These are phyloP conservation scores for Sebastes nivosus DNA, from an alignment of 2,797 vertebrate species.

Conservation along the genomic window DNA sequence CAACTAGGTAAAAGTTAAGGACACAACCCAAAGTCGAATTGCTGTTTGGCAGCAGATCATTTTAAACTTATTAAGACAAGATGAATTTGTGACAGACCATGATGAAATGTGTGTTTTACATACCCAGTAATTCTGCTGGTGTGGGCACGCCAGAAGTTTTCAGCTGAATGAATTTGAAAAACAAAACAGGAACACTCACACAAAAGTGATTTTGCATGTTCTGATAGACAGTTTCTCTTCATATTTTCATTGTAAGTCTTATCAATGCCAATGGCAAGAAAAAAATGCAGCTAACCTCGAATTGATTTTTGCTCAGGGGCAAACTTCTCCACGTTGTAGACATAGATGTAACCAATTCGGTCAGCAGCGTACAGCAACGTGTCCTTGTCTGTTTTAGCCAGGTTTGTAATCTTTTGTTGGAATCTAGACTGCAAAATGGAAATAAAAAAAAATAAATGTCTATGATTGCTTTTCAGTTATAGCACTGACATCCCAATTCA, in stretches of 20 bases:
- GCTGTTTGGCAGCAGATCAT: neutral
- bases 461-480: neutral
- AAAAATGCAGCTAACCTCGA: conserved; percentile 25
- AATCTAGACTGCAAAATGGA: conserved; percentile 65
- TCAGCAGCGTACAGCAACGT: conserved; percentile 66
- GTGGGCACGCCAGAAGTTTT: conserved; percentile 78
- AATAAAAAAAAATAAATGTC: neutral
- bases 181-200: neutral
- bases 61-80: neutral
- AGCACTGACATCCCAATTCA: neutral
- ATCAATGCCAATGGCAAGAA: neutral
- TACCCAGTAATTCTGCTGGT: conserved; percentile 72
- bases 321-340: conserved; percentile 70
- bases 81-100: neutral
- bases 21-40: neutral
- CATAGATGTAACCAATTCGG: conserved; percentile 64
- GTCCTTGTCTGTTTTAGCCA: conserved; percentile 64
- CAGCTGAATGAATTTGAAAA: conserved; percentile 54
- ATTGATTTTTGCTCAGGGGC: conserved; percentile 56
- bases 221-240: neutral
- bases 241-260: neutral
- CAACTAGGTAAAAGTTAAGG: conserved; percentile 6
- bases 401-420: conserved; percentile 74
- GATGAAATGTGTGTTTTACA: conserved; percentile 24
- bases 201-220: neutral